Conservation (phyloP, 1,140 invertebrate species). For the Varroa destructor region DNA sequence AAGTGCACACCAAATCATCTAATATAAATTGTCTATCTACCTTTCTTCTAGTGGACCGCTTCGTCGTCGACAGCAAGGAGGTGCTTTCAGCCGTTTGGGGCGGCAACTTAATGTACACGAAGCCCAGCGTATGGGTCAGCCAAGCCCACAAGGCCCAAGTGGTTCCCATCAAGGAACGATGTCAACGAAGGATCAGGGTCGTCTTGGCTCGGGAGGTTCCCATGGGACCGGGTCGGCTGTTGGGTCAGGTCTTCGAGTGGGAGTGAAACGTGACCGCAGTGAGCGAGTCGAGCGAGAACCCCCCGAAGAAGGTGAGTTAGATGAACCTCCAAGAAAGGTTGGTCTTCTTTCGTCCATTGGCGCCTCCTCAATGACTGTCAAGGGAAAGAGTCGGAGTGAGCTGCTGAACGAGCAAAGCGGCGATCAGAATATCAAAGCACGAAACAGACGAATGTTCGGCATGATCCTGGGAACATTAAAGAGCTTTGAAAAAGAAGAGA, state of each 20-base stretch:
- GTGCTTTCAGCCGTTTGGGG: conserved; percentile 15
- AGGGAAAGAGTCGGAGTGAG: conserved; percentile 11
- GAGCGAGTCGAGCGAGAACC: background rate
- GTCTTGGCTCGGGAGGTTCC: too few species aligned
- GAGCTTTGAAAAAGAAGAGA: conserved; percentile 24
- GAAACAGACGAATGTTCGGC: conserved; percentile 25
- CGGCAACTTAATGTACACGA: conserved; percentile 9
- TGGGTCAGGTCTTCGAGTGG: background rate
- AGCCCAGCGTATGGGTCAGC: background rate
- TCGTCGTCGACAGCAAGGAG: conserved; percentile 7
- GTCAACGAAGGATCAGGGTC: too few species aligned
- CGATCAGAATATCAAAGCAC: background rate
- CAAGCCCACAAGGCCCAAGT: too few species aligned
- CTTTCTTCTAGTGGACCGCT: conserved; percentile 18
- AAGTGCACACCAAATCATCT: too few species aligned
- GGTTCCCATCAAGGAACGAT: too few species aligned
- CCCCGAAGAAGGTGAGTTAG: background rate
- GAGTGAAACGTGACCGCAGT: conserved; percentile 5
- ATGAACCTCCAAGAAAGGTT: conserved; percentile 6
- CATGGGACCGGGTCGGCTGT: background rate
- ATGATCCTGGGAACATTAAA: conserved; percentile 21
- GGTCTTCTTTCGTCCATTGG: conserved; percentile 16
- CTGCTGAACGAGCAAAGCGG: conserved; percentile 18
- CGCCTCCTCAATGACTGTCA: conserved; percentile 13
- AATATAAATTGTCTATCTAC: too few species aligned